Conservation (phyloP, 2,888 invertebrate species). For the Ferdinandea cuprea region DNA sequence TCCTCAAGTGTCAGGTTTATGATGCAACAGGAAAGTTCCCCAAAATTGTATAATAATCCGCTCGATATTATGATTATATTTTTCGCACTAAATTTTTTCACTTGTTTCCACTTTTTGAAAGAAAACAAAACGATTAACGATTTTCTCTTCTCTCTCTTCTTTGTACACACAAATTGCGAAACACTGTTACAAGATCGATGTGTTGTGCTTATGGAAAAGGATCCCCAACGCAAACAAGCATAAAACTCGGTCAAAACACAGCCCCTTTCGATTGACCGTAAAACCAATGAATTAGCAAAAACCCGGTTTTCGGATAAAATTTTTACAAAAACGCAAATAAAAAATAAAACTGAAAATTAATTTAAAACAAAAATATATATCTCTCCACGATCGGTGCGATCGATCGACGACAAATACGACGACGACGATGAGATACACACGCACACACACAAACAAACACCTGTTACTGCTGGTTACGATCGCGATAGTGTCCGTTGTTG, state of each 20-base stretch:
- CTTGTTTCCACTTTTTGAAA: slow-evolving; percentile 21
- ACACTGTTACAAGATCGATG: slow-evolving; percentile 47
- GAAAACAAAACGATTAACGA: not conserved
- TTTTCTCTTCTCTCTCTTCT: slow-evolving; percentile 10
- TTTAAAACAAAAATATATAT: slow-evolving; percentile 28
- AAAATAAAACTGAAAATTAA: slow-evolving; percentile 18
- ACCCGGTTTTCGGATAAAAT: not conserved
- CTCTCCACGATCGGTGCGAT: slow-evolving; percentile 52
- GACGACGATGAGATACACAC: slow-evolving; percentile 44
- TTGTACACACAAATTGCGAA: slow-evolving; percentile 38
- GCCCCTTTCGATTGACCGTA: slow-evolving; percentile 20
- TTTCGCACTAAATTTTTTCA: slow-evolving; percentile 42
- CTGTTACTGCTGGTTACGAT: slow-evolving; percentile 57
- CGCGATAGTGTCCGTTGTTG: slow-evolving; percentile 71
- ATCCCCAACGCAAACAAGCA: slow-evolving; percentile 8
- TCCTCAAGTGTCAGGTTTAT: slow-evolving; percentile 54
- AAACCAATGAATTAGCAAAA: slow-evolving; percentile 2
- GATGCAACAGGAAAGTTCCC: slow-evolving; percentile 47
- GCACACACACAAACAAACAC: slow-evolving; percentile 55
- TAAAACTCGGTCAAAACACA: not conserved
- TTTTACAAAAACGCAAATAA: slow-evolving; percentile 17
- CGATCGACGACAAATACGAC: slow-evolving; percentile 44
- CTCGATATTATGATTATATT: slow-evolving; percentile 38
- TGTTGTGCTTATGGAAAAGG: not conserved
- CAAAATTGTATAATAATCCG: slow-evolving; percentile 43